Percentiles rank a stretch among this genome's conserved stretches.
phyloP scores from a whole-genome alignment of 1,140 invertebrate species.

The Zaprionus ornatus region DNA sequence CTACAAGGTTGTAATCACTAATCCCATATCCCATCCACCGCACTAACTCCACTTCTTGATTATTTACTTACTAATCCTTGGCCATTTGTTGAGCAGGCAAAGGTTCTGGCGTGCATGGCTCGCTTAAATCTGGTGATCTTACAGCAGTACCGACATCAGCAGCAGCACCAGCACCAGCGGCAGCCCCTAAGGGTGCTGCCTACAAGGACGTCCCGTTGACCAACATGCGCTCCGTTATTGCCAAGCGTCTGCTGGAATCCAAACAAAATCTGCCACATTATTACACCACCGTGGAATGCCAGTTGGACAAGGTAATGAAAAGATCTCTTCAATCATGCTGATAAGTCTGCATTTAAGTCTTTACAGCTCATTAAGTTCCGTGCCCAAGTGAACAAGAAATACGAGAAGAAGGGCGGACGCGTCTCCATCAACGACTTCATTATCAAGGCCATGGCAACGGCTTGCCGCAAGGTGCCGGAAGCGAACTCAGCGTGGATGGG shows the following conservation, averaged over 20 bases:
- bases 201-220: conserved; percentile 94
- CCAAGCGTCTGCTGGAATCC: conserved; percentile 95
- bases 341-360: background rate
- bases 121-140: conserved; percentile 94
- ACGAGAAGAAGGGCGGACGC: conserved; percentile 93
- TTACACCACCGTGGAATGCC: conserved; percentile 94
- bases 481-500: conserved; percentile 98
- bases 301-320: conserved; percentile 89
- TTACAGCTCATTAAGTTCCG: conserved; percentile 87
- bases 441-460: conserved; percentile 96
- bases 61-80: conserved; percentile 73
- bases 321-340: too few species aligned
- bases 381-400: conserved; percentile 89
- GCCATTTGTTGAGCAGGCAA: conserved; percentile 85
- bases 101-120: conserved; percentile 94
- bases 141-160: conserved; percentile 85
- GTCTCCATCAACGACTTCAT: conserved; percentile 99
- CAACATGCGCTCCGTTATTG: conserved; percentile 95
- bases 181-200: conserved; percentile 68
- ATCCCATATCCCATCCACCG: conserved; percentile 52
- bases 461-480: conserved; percentile 96
- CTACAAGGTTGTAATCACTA: conserved; percentile 87
- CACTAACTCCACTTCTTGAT: conserved; percentile 18
- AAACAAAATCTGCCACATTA: conserved; percentile 98
- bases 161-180: conserved; percentile 79